phyloP scores from a whole-genome alignment of 2,888 invertebrate genomes.

The Cheilosia grossa region DNA sequence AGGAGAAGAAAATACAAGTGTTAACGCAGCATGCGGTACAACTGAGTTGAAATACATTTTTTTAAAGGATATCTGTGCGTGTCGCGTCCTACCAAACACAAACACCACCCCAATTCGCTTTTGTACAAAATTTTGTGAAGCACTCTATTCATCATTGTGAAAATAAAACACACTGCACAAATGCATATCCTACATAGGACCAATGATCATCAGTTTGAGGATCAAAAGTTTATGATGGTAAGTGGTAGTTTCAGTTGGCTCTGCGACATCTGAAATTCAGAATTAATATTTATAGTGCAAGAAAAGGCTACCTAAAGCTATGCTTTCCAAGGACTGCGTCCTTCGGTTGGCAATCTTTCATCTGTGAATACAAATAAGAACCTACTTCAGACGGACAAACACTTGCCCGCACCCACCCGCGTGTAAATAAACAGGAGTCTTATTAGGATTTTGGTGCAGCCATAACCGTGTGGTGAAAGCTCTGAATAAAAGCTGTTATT shows the following conservation, averaged over 20 bases:
- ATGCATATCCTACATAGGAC: constrained; percentile 83
- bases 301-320: not conserved
- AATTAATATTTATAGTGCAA: too few relatives aligned
- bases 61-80: constrained; percentile 7
- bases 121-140: constrained; percentile 15
- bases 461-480: constrained; percentile 14
- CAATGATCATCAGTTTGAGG: constrained; percentile 83
- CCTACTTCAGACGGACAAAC: too few relatives aligned
- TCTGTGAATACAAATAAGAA: too few relatives aligned
- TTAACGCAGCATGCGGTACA: constrained; percentile 30
- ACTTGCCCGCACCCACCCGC: too few relatives aligned
- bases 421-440: too few relatives aligned
- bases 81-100: not conserved
- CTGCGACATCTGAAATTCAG: too few relatives aligned
- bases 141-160: constrained; percentile 69
- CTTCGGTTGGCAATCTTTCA: too few relatives aligned
- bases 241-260: constrained; percentile 70
- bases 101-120: not conserved
- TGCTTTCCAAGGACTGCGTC: not conserved
- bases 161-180: constrained; percentile 76
- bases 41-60: constrained; percentile 24
- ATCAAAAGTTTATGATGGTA: constrained; percentile 84
- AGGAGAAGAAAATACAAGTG: constrained; percentile 1
- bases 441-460: not conserved
- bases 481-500: constrained; percentile 13